phyloP scores from a whole-genome alignment of 2,888 invertebrate genomes.

The Drosophila neonasuta region DNA sequence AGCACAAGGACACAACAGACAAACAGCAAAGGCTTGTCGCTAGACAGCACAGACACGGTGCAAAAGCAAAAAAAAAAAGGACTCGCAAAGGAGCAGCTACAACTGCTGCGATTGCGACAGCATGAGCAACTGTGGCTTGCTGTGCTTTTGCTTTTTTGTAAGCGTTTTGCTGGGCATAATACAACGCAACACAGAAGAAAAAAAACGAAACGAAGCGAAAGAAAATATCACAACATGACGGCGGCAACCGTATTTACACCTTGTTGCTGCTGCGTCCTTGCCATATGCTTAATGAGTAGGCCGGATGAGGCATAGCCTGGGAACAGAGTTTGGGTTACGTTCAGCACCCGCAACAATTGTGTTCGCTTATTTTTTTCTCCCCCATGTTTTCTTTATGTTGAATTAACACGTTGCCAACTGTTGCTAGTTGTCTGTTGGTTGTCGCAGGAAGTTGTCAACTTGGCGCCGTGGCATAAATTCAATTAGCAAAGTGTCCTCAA shows the following conservation, averaged over 20 bases:
- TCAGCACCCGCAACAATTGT: slow-evolving; percentile 47
- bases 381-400: slow-evolving; percentile 36
- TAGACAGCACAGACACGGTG: slow-evolving; percentile 21
- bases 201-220: slow-evolving; percentile 29
- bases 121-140: slow-evolving; percentile 6
- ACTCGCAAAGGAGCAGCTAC: slow-evolving; percentile 24
- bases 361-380: slow-evolving; percentile 28
- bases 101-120: slow-evolving; percentile 13
- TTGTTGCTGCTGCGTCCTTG: slow-evolving; percentile 61
- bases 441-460: slow-evolving; percentile 69
- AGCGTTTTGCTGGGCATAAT: slow-evolving; percentile 39
- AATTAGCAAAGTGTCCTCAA: slow-evolving; percentile 73
- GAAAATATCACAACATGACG: slow-evolving; percentile 45
- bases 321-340: not conserved
- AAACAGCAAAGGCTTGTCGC: slow-evolving; percentile 55
- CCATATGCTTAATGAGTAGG: slow-evolving; percentile 74
- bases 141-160: slow-evolving; percentile 50
- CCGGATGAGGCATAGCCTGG: slow-evolving; percentile 36
- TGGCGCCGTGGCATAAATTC: slow-evolving; percentile 70
- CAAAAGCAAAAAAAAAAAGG: slow-evolving; percentile 20
- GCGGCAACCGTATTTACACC: slow-evolving; percentile 69
- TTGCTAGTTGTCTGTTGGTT: slow-evolving; percentile 52
- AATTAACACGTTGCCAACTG: slow-evolving; percentile 76
- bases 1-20: slow-evolving; percentile 20
- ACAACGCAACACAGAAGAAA: not conserved